Evolutionary conservation across 2,888 invertebrate genomes (phyloP), one percentile per base, ranked within the genome.

Genomic region (Boloria euphrosyne): DNA sequence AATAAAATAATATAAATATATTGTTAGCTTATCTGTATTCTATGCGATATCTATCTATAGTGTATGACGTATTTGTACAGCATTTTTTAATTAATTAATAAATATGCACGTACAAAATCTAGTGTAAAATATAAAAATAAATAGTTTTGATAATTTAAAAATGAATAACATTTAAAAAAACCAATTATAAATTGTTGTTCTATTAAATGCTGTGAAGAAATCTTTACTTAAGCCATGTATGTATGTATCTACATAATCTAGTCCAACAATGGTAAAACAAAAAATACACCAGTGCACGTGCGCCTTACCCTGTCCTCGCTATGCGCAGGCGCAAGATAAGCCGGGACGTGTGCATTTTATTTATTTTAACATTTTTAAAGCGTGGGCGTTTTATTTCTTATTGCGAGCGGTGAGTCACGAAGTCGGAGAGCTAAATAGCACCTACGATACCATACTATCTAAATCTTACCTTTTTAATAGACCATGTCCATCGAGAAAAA

Each of bases 311-410:
- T 81, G 86, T 89, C 83, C 86, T 86, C 86, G 84, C 82, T 80
- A 76, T 81, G 84, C 81, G 80, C 80, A 75, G 75, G 79, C 78
- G 76, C 79, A 73, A 90, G 90, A 91, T 91, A 91, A 91, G 89
- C 80, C 79, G 75, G 78, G 86, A 90, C 87, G 89, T 86, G 90
- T 85, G 88, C 90, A 89, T 90, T 92, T 91, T 91, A 90, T 91
- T 92, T 92, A 92, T 91, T 92, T 92, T 89, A 90, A 86, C 87
- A 88, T 90, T 84, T 91, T 91, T 88, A 88, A 88, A 83, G 83
- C 81, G 78, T 78, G 79, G 79, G 80, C 77, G 76, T 75, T 76
- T 83, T 86, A 85, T 83, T 89, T 83, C 79, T 81, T 79, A 78
- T 80, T 82, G 75, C 83, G 80, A 83, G 81, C 89, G 89, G 92